These are phyloP conservation scores for Amiota mariae DNA, from an alignment of 2,888 invertebrate genomes.

Conservation along the genomic window DNA sequence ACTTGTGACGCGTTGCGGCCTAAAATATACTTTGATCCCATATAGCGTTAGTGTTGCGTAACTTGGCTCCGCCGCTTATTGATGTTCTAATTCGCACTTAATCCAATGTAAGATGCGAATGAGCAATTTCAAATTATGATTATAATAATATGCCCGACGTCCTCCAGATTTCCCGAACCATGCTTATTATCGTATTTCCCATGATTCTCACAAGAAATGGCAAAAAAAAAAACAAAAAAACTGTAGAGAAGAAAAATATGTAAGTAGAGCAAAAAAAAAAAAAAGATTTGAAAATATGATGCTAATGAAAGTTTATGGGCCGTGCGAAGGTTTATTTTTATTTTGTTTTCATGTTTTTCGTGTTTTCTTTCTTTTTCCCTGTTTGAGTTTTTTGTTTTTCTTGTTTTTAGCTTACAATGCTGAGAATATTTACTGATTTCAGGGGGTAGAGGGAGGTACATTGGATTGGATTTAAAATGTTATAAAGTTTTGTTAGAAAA, in stretches of 20 bases:
- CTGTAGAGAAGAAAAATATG: constrained; percentile 2
- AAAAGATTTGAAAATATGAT: constrained; percentile 65
- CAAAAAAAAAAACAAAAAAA: constrained; percentile 34
- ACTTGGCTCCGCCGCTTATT: constrained; percentile 55
- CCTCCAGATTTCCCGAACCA: not conserved
- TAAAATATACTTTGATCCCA: constrained; percentile 63
- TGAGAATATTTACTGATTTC: too few species aligned
- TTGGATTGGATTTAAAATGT: too few species aligned
- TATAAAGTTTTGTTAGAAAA: too few species aligned
- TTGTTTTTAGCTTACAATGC: constrained; percentile 15
- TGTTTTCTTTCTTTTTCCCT: not conserved
- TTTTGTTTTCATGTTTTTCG: constrained; percentile 56
- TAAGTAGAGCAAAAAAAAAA: constrained; percentile 33
- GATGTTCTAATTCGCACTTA: constrained; percentile 68
- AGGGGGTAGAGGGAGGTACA: too few species aligned
- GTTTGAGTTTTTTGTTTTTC: constrained; percentile 49
- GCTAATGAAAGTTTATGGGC: constrained; percentile 68
- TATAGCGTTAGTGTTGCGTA: constrained; percentile 63
- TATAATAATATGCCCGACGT: constrained; percentile 48
- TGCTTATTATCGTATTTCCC: not conserved
- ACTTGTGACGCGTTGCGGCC: not conserved
- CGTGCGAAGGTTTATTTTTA: constrained; percentile 68
- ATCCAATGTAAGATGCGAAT: constrained; percentile 69
- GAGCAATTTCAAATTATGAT: constrained; percentile 69
- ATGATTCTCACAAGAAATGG: not conserved